phyloP scores from a whole-genome alignment of 1,140 invertebrate genomes.

The Drosophila tani region DNA sequence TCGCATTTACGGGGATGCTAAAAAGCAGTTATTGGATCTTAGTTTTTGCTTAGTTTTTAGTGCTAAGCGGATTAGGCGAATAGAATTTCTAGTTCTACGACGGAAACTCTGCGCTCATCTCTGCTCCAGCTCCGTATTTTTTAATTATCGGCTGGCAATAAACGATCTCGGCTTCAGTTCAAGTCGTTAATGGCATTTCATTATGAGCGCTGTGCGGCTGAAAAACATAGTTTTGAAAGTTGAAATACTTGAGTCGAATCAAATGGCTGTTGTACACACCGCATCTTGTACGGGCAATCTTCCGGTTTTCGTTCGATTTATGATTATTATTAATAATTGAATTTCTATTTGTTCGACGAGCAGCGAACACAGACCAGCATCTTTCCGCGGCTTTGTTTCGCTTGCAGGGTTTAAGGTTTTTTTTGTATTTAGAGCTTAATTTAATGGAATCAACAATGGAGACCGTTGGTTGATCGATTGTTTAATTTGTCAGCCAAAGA shows the following conservation, averaged over 20 bases:
- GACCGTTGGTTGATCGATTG: slow-evolving; percentile 69
- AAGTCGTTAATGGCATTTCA: slow-evolving; percentile 58
- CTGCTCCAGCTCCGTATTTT: slow-evolving; percentile 40
- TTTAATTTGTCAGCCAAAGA: slow-evolving; percentile 72
- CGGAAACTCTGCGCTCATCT: slow-evolving; percentile 35
- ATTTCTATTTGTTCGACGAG: slow-evolving; percentile 65
- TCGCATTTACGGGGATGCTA: slow-evolving; percentile 38
- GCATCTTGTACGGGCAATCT: slow-evolving; percentile 59
- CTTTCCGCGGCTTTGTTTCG: slow-evolving; percentile 35
- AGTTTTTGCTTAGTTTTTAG: slow-evolving; percentile 22
- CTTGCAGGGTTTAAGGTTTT: slow-evolving; percentile 34
- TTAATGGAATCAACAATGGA: slow-evolving; percentile 60
- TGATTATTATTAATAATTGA: slow-evolving; percentile 72
- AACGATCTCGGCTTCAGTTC: slow-evolving; percentile 51
- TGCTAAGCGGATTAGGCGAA: slow-evolving; percentile 31
- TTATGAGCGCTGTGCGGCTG: slow-evolving; percentile 44
- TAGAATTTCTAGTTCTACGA: slow-evolving; percentile 33
- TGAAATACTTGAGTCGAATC: slow-evolving; percentile 76
- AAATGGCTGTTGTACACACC: slow-evolving; percentile 41
- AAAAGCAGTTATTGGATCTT: slow-evolving; percentile 34
- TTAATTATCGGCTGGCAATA: slow-evolving; percentile 61
- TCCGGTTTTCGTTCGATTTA: slow-evolving; percentile 71
- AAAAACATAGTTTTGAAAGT: slow-evolving; percentile 69
- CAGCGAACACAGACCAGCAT: slow-evolving; percentile 68
- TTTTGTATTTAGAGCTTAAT: slow-evolving; percentile 40